Evolutionary conservation across 2,113 vertebrate genomes (phyloP).

Genomic region (Litocranius walleri): DNA sequence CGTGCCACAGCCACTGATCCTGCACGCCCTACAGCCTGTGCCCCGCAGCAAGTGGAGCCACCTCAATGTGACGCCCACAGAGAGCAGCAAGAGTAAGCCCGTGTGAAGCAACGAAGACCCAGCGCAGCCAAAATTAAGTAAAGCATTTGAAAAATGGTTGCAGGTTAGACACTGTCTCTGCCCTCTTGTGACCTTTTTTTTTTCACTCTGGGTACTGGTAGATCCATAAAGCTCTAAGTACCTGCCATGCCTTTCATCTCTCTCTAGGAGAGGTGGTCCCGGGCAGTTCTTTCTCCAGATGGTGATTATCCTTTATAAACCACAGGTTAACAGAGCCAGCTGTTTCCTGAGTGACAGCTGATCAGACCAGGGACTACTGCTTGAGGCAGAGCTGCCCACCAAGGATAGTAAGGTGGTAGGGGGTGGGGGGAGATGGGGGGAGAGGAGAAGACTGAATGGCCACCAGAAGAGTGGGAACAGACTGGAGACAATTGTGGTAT

Average conservation of each 20-base stretch:
- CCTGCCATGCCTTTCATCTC: background rate
- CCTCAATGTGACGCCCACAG: background rate
- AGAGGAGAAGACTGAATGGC: background rate
- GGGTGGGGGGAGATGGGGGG: rapidly evolving
- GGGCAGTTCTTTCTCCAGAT: background rate
- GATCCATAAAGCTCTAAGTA: background rate
- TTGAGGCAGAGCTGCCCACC: background rate
- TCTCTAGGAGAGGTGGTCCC: background rate
- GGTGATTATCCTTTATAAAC: background rate
- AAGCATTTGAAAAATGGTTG: background rate
- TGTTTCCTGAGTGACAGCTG: background rate
- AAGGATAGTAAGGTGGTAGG: background rate
- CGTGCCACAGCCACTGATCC: background rate
- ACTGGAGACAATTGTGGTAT: background rate
- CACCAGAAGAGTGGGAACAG: background rate
- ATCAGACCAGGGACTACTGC: background rate
- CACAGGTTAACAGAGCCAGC: background rate
- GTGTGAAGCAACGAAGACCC: background rate
- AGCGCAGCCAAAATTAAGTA: background rate
- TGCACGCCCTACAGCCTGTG: background rate
- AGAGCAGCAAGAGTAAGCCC: background rate
- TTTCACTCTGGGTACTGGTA: background rate
- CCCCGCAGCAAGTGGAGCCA: rapidly evolving
- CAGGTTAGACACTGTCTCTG: background rate
- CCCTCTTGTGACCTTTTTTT: background rate